Percentiles rank a stretch among this genome's conserved stretches.
Conservation (phyloP, 2,113 vertebrate species). For the Panthera leo region DNA sequence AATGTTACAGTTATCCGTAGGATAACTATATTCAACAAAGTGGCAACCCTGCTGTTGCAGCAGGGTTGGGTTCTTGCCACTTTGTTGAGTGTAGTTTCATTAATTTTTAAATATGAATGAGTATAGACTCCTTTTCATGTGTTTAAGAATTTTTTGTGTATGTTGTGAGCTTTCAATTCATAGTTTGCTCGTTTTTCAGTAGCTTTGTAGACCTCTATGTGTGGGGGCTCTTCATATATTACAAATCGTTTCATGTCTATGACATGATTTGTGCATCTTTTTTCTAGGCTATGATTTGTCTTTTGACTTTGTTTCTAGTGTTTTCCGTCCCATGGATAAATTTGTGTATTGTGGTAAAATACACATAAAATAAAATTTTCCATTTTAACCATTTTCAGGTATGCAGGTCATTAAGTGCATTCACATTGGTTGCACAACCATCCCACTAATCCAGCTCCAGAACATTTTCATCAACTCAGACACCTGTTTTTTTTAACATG, state of each 20-base stretch:
- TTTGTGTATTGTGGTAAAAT: background rate
- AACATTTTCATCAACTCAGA: background rate
- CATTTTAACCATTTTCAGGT: background rate
- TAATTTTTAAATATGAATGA: background rate
- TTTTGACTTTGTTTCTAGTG: constrained; percentile 3
- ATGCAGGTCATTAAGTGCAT: background rate
- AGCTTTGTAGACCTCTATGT: background rate
- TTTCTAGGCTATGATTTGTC: constrained; percentile 1
- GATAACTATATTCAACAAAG: background rate
- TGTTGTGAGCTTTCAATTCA: background rate
- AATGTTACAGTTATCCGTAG: background rate
- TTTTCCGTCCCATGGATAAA: no score
- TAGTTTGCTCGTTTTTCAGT: background rate
- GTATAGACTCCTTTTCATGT: background rate
- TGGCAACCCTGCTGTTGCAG: no score
- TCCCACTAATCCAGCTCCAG: background rate
- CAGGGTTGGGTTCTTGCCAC: background rate
- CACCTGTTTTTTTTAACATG: background rate
- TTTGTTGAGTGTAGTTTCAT: background rate
- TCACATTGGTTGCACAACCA: background rate
- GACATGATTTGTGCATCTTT: background rate
- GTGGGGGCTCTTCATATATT: background rate
- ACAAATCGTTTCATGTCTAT: background rate
- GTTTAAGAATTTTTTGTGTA: constrained; percentile 23
- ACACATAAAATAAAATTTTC: background rate